Evolutionary conservation across 2,888 invertebrate genomes (phyloP).

Genomic region (Azorinus chamasolen): DNA sequence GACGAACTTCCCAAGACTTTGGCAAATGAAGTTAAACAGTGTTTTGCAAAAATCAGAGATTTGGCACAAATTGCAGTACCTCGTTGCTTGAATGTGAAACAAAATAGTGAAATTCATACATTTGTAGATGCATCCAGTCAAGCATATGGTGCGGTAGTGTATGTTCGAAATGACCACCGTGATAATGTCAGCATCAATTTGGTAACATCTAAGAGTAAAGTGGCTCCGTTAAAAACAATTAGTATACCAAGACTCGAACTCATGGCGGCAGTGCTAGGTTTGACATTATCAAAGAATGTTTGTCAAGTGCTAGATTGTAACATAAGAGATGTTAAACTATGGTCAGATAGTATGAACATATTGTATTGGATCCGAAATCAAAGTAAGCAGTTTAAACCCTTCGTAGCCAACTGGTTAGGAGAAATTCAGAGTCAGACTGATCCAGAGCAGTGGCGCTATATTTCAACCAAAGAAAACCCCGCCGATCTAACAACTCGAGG

Average conservation of each 20-base stretch:
- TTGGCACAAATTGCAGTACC: constrained; percentile 57
- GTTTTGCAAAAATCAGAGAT: neutral
- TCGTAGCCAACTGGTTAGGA: constrained; percentile 62
- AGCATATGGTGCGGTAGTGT: constrained; percentile 36
- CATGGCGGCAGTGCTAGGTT: constrained; percentile 12
- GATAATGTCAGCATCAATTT: neutral
- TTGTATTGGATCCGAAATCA: constrained; percentile 1
- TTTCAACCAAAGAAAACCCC: constrained; percentile 27
- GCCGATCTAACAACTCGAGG: constrained; percentile 19
- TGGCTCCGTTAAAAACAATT: constrained; percentile 17
- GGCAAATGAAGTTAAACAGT: neutral
- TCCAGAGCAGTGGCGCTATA: constrained; percentile 43
- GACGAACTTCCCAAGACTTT: constrained; percentile 52
- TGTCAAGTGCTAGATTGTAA: constrained; percentile 17
- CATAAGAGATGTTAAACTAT: constrained; percentile 18
- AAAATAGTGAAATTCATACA: constrained; percentile 15
- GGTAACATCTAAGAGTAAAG: constrained; percentile 26
- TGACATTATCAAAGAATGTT: constrained; percentile 15
- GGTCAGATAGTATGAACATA: constrained; percentile 23
- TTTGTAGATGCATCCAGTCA: constrained; percentile 53
- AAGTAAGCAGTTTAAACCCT: constrained; percentile 43
- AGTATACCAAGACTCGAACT: constrained; percentile 37
- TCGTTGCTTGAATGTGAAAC: constrained; percentile 33
- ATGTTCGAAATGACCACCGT: constrained; percentile 12
- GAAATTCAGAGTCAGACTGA: constrained; percentile 54